Conservation (phyloP, 2,888 invertebrate genomes). For the Drosophila koepferae region DNA sequence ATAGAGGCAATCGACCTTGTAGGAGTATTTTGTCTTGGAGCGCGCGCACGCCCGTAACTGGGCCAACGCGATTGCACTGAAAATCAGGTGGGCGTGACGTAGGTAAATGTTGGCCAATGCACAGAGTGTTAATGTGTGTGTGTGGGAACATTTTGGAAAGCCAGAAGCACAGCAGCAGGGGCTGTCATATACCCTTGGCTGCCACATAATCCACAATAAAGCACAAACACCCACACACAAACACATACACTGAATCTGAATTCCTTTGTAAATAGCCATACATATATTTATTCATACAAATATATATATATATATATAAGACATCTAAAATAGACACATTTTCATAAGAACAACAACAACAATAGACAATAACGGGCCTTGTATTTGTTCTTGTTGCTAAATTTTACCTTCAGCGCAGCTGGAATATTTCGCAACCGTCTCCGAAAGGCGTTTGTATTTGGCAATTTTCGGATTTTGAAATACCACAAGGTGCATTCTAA, state of each 20-base stretch:
- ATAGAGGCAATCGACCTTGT: constrained; percentile 78
- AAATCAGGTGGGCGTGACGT: constrained; percentile 79
- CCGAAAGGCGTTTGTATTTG: constrained; percentile 74
- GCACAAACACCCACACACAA: constrained; percentile 26
- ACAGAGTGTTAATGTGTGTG: constrained; percentile 39
- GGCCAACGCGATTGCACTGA: constrained; percentile 80
- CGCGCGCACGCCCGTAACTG: constrained; percentile 79
- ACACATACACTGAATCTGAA: constrained; percentile 7
- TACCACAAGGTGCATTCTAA: constrained; percentile 81
- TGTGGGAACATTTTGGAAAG: constrained; percentile 72
- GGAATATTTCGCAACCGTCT: constrained; percentile 78
- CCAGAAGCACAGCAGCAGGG: constrained; percentile 44
- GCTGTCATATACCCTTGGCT: constrained; percentile 66
- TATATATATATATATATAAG: constrained; percentile 15
- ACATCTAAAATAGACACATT: constrained; percentile 71
- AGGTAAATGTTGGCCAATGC: constrained; percentile 78
- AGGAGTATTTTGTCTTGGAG: constrained; percentile 82
- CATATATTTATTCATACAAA: constrained; percentile 2
- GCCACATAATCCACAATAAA: constrained; percentile 71
- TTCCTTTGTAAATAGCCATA: constrained; percentile 52
- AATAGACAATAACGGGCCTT: constrained; percentile 58
- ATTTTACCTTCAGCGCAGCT: constrained; percentile 77
- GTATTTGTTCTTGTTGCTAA: constrained; percentile 62
- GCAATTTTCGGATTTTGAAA: constrained; percentile 79
- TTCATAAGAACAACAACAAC: constrained; percentile 70